Conservation (phyloP, 2,113 vertebrate genomes). For the Dendrocopos noguchii region DNA sequence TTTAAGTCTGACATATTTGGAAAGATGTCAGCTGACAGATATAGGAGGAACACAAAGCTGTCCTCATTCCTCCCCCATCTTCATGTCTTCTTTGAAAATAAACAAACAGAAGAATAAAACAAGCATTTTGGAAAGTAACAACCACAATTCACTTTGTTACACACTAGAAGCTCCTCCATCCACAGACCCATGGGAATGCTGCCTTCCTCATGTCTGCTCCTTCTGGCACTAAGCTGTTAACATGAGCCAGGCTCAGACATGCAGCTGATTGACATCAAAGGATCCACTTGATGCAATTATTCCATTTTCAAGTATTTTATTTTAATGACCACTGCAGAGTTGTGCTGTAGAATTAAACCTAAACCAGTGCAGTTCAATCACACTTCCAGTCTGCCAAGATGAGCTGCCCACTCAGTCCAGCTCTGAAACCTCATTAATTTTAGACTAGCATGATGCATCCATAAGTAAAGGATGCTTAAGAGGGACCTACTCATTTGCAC, state of each 20-base stretch:
- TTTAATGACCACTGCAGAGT: not conserved
- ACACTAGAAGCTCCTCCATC: not conserved
- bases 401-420: not conserved
- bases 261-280: not conserved
- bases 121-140: not conserved
- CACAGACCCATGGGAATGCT: fast-evolving
- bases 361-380: not conserved
- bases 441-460: not conserved
- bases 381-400: not conserved
- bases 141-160: not conserved
- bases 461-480: not conserved
- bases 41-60: not conserved
- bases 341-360: not conserved
- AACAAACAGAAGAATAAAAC: slow-evolving; percentile 31
- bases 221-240: not conserved
- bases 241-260: not conserved
- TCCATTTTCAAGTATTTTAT: not conserved
- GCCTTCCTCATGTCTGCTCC: not conserved
- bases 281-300: not conserved
- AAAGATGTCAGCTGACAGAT: slow-evolving; percentile 23
- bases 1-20: slow-evolving; percentile 1
- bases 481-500: not conserved
- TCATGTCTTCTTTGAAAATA: not conserved
- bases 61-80: not conserved
- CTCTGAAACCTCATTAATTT: not conserved